Evolutionary conservation across 2,797 vertebrate genomes (phyloP).

Genomic region (Neolamprologus multifasciatus): DNA sequence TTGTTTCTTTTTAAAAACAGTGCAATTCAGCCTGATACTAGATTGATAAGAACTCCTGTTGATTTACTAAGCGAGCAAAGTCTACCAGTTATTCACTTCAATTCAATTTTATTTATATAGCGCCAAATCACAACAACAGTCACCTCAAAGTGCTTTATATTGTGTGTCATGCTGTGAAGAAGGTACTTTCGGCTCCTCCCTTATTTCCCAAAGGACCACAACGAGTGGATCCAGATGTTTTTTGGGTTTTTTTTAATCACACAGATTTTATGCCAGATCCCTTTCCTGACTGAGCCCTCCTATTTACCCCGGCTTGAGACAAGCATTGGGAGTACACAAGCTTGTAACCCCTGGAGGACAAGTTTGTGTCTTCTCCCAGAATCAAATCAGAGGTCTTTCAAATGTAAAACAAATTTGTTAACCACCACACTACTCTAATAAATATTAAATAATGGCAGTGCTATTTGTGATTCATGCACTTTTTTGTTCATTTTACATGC

Average conservation of each 20-base stretch:
- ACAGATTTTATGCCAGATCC: background rate
- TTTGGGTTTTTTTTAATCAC: background rate
- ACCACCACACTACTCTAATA: background rate
- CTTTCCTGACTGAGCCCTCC: background rate
- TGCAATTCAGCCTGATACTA: background rate
- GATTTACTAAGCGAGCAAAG: background rate
- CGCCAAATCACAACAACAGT: background rate
- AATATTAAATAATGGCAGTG: background rate
- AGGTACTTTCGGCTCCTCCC: background rate
- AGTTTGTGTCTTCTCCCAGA: background rate
- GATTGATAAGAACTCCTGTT: background rate
- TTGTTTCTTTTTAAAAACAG: background rate
- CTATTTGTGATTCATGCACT: background rate
- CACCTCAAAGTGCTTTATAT: background rate
- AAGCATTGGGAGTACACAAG: background rate
- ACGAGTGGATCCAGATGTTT: background rate
- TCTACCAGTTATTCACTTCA: background rate
- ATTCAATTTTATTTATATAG: background rate
- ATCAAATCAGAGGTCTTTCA: background rate
- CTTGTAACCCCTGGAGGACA: background rate
- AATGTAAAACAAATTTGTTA: background rate
- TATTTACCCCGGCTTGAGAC: background rate
- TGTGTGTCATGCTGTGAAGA: background rate
- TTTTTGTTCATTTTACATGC: background rate
- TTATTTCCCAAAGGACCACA: background rate